Evolutionary conservation across 2,888 invertebrate species (phyloP).

Genomic region (Anthophora plumipes): DNA sequence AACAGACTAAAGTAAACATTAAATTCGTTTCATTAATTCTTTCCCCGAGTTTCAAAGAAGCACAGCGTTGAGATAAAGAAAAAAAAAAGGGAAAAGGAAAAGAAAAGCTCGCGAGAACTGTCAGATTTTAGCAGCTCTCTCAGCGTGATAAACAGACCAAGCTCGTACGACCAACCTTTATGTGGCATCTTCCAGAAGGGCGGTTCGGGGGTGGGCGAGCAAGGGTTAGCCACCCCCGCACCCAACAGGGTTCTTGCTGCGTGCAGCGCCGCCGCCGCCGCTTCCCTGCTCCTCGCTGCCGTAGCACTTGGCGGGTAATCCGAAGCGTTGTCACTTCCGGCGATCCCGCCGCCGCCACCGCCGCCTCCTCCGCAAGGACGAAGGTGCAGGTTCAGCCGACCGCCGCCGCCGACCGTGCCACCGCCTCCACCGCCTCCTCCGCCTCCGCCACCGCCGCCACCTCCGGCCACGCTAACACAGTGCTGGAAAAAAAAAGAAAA

Average conservation of each 20-base stretch:
- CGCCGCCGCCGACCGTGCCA: slow-evolving; percentile 79
- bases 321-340: slow-evolving; percentile 85
- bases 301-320: slow-evolving; percentile 84
- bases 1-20: not conserved
- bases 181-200: slow-evolving; percentile 95
- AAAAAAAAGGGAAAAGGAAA: not conserved
- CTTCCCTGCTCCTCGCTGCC: slow-evolving; percentile 84
- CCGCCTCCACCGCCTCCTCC: slow-evolving; percentile 64
- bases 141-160: slow-evolving; percentile 13
- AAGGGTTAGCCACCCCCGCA: slow-evolving; percentile 88
- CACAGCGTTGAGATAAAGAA: not conserved
- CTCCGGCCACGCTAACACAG: slow-evolving; percentile 84
- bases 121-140: not conserved
- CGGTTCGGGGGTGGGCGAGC: slow-evolving; percentile 90
- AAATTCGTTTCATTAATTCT: slow-evolving; percentile 4
- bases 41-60: not conserved
- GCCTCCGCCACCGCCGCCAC: slow-evolving; percentile 80
- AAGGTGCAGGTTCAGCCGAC: slow-evolving; percentile 88
- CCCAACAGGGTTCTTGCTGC: slow-evolving; percentile 86
- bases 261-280: slow-evolving; percentile 86
- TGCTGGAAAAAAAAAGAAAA: slow-evolving; percentile 75
- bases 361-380: slow-evolving; percentile 84
- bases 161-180: slow-evolving; percentile 88
- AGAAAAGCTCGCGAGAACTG: not conserved
- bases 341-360: slow-evolving; percentile 81